phyloP scores from a whole-genome alignment of 2,888 invertebrate genomes.

The Agrilus cyanescens region DNA sequence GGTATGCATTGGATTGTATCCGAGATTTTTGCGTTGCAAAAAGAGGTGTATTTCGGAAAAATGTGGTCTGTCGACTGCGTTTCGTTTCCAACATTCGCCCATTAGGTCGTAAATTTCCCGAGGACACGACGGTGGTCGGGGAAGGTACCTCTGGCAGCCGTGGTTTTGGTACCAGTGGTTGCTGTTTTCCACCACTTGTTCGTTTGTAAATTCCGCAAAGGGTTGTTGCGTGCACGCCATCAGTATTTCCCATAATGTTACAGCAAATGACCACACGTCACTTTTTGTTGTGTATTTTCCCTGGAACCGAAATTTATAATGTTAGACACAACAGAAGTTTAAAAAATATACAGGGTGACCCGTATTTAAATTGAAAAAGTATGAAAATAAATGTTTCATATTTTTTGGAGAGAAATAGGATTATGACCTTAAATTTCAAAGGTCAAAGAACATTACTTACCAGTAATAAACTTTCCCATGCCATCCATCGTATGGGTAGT shows the following conservation, averaged over 20 bases:
- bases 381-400: too few species aligned
- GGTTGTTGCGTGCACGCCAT: conserved; percentile 70
- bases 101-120: conserved; percentile 84
- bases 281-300: conserved; percentile 78
- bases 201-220: conserved; percentile 68
- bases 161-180: conserved; percentile 40
- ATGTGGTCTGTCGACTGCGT: conserved; percentile 67
- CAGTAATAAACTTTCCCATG: conserved; percentile 77
- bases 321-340: not conserved
- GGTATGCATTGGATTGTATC: conserved; percentile 43
- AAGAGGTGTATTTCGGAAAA: conserved; percentile 84
- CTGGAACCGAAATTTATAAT: conserved; percentile 37
- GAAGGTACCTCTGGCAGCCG: conserved; percentile 42
- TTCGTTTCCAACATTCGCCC: conserved; percentile 83
- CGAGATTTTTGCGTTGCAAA: conserved; percentile 58
- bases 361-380: too few species aligned
- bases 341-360: too few species aligned
- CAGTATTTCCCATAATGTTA: conserved; percentile 82
- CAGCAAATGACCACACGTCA: conserved; percentile 87
- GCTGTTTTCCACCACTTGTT: conserved; percentile 59
- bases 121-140: conserved; percentile 65
- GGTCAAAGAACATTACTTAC: conserved; percentile 37
- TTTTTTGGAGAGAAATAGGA: too few species aligned
- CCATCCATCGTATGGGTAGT: conserved; percentile 86
- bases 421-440: too few species aligned